phyloP scores from a whole-genome alignment of 2,113 vertebrate genomes.

The Potamarius usumacintae region DNA sequence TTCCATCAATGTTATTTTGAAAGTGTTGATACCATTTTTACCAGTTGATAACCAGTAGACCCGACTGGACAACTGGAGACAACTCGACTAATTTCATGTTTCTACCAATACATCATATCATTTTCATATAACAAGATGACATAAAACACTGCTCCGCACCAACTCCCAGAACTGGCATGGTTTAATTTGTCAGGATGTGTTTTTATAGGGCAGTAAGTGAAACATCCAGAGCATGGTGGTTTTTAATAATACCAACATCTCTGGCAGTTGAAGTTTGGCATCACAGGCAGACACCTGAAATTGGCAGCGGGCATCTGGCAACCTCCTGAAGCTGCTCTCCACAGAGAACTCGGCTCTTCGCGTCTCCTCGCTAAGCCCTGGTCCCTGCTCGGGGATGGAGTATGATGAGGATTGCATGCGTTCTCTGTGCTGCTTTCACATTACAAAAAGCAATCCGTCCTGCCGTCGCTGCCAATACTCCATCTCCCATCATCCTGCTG shows the following conservation, averaged over 20 bases:
- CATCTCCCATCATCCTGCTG: slow-evolving; percentile 35
- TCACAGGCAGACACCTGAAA: slow-evolving; percentile 50
- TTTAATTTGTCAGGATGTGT: slow-evolving; percentile 1
- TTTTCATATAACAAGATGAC: neutral
- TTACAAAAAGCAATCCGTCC: slow-evolving; percentile 50
- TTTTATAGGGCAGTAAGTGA: slow-evolving; percentile 7
- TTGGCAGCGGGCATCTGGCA: slow-evolving; percentile 42
- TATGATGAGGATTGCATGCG: slow-evolving; percentile 25
- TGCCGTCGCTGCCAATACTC: slow-evolving; percentile 42
- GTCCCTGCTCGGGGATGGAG: slow-evolving; percentile 16
- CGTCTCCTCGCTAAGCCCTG: slow-evolving; percentile 7
- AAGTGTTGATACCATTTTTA: too few relatives aligned
- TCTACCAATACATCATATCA: neutral
- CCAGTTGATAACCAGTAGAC: neutral
- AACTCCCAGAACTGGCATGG: neutral
- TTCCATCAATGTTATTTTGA: neutral
- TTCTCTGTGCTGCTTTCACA: slow-evolving; percentile 33
- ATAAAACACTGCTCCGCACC: neutral
- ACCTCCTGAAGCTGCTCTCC: slow-evolving; percentile 19
- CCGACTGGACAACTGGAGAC: neutral
- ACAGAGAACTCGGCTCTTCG: neutral
- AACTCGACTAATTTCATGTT: neutral
- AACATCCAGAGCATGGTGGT: slow-evolving; percentile 12
- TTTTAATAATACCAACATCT: slow-evolving; percentile 18
- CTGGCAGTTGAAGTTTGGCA: slow-evolving; percentile 17